Percentiles rank a stretch among this genome's conserved stretches.
phyloP scores from a whole-genome alignment of 2,113 vertebrate genomes.

The Shinisaurus crocodilurus region DNA sequence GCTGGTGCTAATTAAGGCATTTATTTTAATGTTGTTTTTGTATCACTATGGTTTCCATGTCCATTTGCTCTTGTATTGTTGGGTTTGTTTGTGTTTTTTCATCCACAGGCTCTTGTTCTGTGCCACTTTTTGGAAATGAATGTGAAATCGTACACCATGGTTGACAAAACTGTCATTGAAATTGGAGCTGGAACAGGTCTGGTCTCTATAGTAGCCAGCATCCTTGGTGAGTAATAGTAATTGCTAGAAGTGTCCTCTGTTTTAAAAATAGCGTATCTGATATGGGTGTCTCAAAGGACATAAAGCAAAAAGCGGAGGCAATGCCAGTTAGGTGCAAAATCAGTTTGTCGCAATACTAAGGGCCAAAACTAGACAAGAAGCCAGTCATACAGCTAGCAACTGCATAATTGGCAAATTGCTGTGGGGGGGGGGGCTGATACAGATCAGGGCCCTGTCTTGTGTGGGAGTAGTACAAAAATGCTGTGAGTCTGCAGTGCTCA shows the following conservation, averaged over 20 bases:
- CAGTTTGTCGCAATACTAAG: not conserved
- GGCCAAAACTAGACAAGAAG: not conserved
- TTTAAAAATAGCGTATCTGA: constrained; percentile 9
- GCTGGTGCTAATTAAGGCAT: not conserved
- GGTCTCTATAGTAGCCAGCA: constrained; percentile 89
- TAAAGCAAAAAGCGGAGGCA: not conserved
- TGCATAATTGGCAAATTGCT: not conserved
- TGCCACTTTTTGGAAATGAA: constrained; percentile 93
- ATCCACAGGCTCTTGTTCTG: constrained; percentile 88
- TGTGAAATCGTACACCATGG: constrained; percentile 81
- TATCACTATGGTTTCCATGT: not conserved
- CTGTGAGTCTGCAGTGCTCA: not conserved
- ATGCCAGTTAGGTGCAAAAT: not conserved
- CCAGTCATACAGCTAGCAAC: not conserved
- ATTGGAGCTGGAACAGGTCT: constrained; percentile 96
- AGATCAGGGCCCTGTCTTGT: not conserved
- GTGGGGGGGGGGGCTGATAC: no score
- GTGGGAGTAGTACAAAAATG: not conserved
- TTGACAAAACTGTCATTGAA: constrained; percentile 93
- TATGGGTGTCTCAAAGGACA: not conserved
- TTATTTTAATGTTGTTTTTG: constrained; percentile 23
- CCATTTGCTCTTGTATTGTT: constrained; percentile 21
- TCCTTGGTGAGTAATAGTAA: constrained; percentile 83
- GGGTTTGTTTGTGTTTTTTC: not conserved
- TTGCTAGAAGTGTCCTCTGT: constrained; percentile 3